Evolutionary conservation across 2,888 invertebrate genomes (phyloP).

Genomic region (Tetragonula carbonaria): DNA sequence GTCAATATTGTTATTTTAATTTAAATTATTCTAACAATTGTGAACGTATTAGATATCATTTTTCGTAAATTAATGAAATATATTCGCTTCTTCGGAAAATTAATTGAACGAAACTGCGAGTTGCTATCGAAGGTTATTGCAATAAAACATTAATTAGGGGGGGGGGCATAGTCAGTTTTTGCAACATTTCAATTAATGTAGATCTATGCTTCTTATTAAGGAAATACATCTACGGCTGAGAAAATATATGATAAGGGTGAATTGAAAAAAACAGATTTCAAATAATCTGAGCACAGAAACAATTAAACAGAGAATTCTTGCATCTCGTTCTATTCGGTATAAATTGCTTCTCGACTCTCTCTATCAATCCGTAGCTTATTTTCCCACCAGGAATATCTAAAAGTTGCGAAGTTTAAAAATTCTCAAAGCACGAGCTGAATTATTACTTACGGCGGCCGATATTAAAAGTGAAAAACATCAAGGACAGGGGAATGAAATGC

Average conservation of each 20-base stretch:
- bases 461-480: background rate
- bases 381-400: background rate
- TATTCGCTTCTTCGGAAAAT: too few relatives aligned
- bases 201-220: too few relatives aligned
- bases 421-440: background rate
- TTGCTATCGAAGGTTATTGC: too few relatives aligned
- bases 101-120: too few relatives aligned
- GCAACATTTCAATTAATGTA: too few relatives aligned
- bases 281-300: background rate
- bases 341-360: background rate
- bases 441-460: background rate
- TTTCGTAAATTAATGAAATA: too few relatives aligned
- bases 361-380: too few relatives aligned
- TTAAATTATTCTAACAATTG: too few relatives aligned
- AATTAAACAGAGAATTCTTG: background rate
- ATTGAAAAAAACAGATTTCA: background rate
- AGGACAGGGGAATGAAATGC: background rate
- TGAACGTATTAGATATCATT: too few relatives aligned
- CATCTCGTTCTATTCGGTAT: background rate
- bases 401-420: background rate
- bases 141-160: too few relatives aligned
- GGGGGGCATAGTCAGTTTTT: too few relatives aligned
- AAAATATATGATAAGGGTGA: background rate
- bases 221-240: too few relatives aligned
- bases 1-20: background rate